Conservation (phyloP, 2,797 vertebrate species). For the Orestias chungarensis region DNA sequence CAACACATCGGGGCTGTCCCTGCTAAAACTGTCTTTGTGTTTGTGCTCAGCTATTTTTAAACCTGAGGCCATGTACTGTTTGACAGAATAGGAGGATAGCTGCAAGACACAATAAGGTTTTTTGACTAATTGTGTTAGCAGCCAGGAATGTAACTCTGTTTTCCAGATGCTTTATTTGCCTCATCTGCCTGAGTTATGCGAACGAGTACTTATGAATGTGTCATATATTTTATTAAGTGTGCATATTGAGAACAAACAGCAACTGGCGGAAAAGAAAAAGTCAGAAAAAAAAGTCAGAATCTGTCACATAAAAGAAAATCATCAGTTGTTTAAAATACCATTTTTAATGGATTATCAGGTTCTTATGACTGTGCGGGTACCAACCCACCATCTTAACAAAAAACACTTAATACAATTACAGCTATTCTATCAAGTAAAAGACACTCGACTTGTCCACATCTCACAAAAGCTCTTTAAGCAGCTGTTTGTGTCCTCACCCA, state of each 20-base stretch:
- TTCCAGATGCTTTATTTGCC: conserved; percentile 28
- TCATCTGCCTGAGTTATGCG: conserved; percentile 9
- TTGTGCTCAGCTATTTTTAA: conserved; percentile 49
- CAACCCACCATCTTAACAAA: conserved; percentile 54
- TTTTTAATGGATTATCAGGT: conserved; percentile 67
- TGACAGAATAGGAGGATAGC: conserved; percentile 44
- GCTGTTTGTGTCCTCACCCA: conserved; percentile 35
- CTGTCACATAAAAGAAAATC: conserved; percentile 54
- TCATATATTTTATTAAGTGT: conserved; percentile 26
- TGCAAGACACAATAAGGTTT: conserved; percentile 41
- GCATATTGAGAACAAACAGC: conserved; percentile 54
- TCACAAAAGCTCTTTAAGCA: conserved; percentile 39
- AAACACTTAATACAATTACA: conserved; percentile 45
- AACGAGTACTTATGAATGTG: conserved; percentile 14
- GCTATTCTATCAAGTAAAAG: conserved; percentile 43
- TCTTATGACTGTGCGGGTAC: conserved; percentile 46
- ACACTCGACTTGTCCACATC: conserved; percentile 34
- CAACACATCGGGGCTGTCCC: conserved; percentile 63
- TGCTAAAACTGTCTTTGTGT: conserved; percentile 41
- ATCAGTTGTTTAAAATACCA: conserved; percentile 56
- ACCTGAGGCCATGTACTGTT: conserved; percentile 49
- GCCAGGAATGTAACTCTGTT: conserved; percentile 15
- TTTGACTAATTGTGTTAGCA: conserved; percentile 43
- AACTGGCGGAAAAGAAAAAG: conserved; percentile 34
- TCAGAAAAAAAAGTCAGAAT: conserved; percentile 48